Base-by-base conservation (phyloP, 2,113 vertebrate species). In the Phalacrocorax aristotelis region DNA sequence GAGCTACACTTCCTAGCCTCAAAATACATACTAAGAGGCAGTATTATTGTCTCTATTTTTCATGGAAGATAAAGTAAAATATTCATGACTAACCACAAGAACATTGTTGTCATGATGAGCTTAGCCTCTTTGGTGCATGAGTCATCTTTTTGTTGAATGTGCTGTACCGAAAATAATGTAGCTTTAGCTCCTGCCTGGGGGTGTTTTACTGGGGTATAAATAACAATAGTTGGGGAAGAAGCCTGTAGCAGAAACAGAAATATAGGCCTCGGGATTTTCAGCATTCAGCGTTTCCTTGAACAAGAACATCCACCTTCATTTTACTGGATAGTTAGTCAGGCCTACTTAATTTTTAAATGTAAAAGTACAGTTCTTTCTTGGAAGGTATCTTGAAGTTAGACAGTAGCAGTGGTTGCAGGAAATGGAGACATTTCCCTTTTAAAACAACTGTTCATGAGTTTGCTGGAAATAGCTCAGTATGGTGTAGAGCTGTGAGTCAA, bases 1-100 rank as follows among this genome's bases (percentile, higher is more conserved):
- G 34, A 82, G 34, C 22, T 40, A 16, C 0, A 0, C 0, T 34
- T 89, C 7, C 10, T 36, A 70, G 11, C 14, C 18, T 54, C 29
- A 91, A 85, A 83, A 52, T 54, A 44, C 6, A 3, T 48, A 60
- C 27, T 44, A 49, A 44, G 21, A 81, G 13, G 9, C 18, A 61
- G 13, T n/a, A 34, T 42, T 84, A 42, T 48, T 58, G 6, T 52
- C 30, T 82, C 29, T 71, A 10, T 13, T 70, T 77, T 65, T 96
- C 34, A 57, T 34, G 23, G 27, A 29, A 82, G 34, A 79, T 34
- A 76, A 91, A 76, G 34, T 40, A 38, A 89, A 91, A 79, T 62
- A 51, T 71, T 89, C 2, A 48, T 1, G 1, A 72, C 64, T 76
- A 93, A 69, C 34, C 32, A 64, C 15, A 82, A 79, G n/a, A 65